Base-by-base conservation (phyloP, 1,140 invertebrate genomes). In the Aphaenogaster ashmeadi region DNA sequence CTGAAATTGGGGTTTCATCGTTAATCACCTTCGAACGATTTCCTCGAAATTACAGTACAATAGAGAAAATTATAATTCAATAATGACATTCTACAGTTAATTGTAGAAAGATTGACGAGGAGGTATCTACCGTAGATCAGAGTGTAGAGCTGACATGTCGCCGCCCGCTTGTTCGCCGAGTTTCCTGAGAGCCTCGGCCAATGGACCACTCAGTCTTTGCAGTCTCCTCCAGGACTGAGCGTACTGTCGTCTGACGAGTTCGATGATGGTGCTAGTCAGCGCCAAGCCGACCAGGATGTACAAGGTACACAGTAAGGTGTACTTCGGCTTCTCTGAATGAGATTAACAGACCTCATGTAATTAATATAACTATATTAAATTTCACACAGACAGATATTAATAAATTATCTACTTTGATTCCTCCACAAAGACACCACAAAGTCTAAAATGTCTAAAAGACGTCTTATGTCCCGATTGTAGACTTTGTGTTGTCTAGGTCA, bases 241-340 rank as follows among this genome's bases (percentile, higher is more conserved):
- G 94, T 98, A 98, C 93, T 98, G 98, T 75, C 97, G 95, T 72
- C 98, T 95, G 52, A 98, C 98, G 85, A 98, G 95, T 95, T 99
- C 98, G 91, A 99, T 99, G 89, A 99, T 99, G 87, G 99, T 99
- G 1, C 98, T 98, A 2, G 99, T 99, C 62, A 99, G 94, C 2
- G 99, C 98, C 94, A 99, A 96, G 5, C 99, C 99, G 81, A 99
- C 97, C 77, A 99, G 96, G 89, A 99, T 98, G 95, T 99, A 99
- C 85, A 99, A 92, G 0, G 98, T 99, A 94, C 98, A 99, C 1
- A 98, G 95, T 77, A 99, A 95, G 97, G 99, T 98, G 94, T 98
- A 99, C 89, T 97, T 97, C 41, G 98, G 98, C 92, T 97, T 97
- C 91, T 98, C 98, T 98, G 94, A 56, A 93, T 67, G 2, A 41